Percentiles rank a stretch among this genome's conserved stretches.
These are phyloP conservation scores for Antennarius striatus DNA, from an alignment of 2,113 vertebrate species.

Conservation along the genomic window DNA sequence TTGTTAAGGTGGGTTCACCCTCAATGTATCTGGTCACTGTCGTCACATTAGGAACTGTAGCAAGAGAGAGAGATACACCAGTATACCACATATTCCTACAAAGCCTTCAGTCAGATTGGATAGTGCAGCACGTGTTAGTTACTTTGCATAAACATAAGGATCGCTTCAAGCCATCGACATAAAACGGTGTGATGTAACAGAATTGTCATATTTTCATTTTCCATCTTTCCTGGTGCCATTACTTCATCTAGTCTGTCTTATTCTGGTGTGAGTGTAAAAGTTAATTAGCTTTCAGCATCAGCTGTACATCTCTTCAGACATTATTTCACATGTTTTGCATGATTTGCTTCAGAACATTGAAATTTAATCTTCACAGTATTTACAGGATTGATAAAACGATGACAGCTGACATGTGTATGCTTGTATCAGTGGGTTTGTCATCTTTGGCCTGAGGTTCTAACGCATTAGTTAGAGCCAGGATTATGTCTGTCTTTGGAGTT, in stretches of 20 bases:
- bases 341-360: conserved; percentile 7
- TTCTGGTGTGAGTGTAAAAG: no score
- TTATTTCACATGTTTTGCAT: conserved; percentile 8
- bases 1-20: conserved; percentile 29
- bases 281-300: no score
- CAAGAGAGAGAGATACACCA: conserved; percentile 8
- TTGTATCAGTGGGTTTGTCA: conserved; percentile 24
- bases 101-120: no score
- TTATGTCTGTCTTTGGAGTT: neutral
- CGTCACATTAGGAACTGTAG: conserved; percentile 61
- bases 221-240: no score
- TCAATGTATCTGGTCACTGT: conserved; percentile 67
- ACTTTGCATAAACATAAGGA: no score
- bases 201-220: neutral
- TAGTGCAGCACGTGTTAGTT: no score
- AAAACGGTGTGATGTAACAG: no score
- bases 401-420: conserved; percentile 24
- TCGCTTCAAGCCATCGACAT: no score
- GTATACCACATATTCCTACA: no score
- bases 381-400: conserved; percentile 13
- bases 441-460: conserved; percentile 14
- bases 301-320: neutral
- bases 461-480: conserved; percentile 16
- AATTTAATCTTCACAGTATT: conserved; percentile 14
- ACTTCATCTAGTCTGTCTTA: no score